phyloP scores from a whole-genome alignment of 2,888 invertebrate species.

The Rhagonycha lutea region DNA sequence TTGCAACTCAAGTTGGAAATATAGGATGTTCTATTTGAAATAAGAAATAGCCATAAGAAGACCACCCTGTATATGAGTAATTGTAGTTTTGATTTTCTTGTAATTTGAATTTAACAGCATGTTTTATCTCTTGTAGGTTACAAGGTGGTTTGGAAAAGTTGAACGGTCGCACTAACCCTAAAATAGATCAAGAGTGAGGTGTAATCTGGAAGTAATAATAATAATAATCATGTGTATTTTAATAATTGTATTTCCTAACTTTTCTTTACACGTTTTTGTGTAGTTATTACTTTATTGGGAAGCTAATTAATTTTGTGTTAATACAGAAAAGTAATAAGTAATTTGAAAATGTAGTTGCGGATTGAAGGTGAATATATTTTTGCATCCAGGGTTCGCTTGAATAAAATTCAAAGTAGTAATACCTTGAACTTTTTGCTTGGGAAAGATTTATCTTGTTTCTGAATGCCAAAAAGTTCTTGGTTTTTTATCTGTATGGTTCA shows the following conservation, averaged over 20 bases:
- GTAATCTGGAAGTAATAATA: not conserved
- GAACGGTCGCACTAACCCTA: slow-evolving; percentile 49
- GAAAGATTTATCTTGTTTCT: too few relatives aligned
- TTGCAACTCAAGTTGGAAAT: too few relatives aligned
- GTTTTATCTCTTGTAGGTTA: slow-evolving; percentile 40
- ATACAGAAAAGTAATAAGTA: not conserved
- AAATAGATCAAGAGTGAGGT: slow-evolving; percentile 31
- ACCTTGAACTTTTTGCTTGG: not conserved
- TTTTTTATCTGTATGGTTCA: not conserved
- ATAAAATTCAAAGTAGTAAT: not conserved
- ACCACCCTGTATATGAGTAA: not conserved
- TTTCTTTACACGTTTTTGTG: not conserved
- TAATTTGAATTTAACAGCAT: not conserved
- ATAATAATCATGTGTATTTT: not conserved
- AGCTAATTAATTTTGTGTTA: not conserved
- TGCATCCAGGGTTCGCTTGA: not conserved
- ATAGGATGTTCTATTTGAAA: too few relatives aligned
- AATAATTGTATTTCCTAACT: not conserved
- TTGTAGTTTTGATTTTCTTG: not conserved
- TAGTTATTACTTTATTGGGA: not conserved
- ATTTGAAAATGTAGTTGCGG: not conserved
- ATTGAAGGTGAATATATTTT: not conserved
- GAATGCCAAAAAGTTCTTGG: not conserved
- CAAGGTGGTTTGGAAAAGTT: slow-evolving; percentile 51
- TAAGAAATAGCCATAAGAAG: too few relatives aligned